A percentile compares a stretch with the other conserved stretches of the same genome.
Evolutionary conservation across 2,113 vertebrate species (phyloP).

Genomic region (Gopherus flavomarginatus): DNA sequence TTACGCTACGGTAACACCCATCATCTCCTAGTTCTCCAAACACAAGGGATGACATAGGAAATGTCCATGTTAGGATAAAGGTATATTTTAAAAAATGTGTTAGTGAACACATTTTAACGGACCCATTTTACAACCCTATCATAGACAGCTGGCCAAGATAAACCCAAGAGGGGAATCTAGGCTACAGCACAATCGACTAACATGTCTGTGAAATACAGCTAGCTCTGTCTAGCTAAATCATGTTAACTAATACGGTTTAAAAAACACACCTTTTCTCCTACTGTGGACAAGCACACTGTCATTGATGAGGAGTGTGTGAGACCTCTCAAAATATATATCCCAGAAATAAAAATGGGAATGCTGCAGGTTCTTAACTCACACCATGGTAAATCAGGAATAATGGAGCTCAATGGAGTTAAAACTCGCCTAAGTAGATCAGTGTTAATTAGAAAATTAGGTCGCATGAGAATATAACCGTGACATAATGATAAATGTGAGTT

Average conservation of each 20-base stretch:
- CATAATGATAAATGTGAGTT: not conserved
- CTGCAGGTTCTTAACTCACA: not conserved
- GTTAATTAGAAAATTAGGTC: not conserved
- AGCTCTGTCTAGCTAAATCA: not conserved
- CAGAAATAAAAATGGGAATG: not conserved
- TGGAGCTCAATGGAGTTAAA: conserved; percentile 1
- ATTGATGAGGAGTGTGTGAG: not conserved
- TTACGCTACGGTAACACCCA: conserved; percentile 23
- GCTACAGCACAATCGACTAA: not conserved
- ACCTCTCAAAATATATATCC: not conserved
- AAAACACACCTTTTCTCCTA: not conserved
- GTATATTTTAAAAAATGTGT: conserved; percentile 14
- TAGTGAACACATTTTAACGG: not conserved
- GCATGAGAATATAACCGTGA: not conserved
- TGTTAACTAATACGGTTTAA: not conserved
- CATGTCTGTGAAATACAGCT: not conserved
- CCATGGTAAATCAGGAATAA: not conserved
- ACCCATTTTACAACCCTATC: not conserved
- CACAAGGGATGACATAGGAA: not conserved
- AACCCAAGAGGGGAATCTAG: not conserved
- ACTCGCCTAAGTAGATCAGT: not conserved
- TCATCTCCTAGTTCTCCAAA: not conserved
- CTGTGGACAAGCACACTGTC: not conserved
- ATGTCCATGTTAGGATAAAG: not conserved
- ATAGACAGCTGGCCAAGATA: not conserved